Percentiles rank a stretch among this genome's conserved stretches.
These are phyloP conservation scores for Gandaritis pyraliata DNA, from an alignment of 2,888 invertebrate species.

Conservation along the genomic window DNA sequence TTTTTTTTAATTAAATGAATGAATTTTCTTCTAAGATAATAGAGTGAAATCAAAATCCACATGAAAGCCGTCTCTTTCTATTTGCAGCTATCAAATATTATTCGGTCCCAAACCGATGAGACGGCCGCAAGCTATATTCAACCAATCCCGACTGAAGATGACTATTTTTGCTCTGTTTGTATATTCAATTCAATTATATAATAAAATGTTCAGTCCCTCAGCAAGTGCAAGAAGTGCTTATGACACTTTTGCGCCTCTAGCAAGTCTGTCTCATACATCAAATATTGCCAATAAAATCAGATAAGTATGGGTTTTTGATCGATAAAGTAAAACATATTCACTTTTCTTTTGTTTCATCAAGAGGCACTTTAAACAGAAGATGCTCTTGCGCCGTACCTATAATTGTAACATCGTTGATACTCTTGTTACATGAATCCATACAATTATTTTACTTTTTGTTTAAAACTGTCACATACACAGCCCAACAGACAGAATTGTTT, in stretches of 20 bases:
- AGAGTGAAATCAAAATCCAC: constrained; percentile 2
- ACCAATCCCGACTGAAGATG: constrained; percentile 1
- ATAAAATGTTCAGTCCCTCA: not conserved
- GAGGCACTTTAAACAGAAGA: not conserved
- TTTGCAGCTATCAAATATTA: constrained; percentile 29
- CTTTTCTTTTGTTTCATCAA: not conserved
- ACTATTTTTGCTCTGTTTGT: constrained; percentile 13
- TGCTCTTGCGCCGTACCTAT: not conserved
- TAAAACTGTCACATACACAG: constrained; percentile 4
- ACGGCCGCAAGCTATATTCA: constrained; percentile 14
- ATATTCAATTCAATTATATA: constrained; percentile 11
- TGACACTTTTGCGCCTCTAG: not conserved
- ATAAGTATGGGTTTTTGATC: no score
- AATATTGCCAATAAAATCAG: not conserved
- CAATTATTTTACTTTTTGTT: constrained; percentile 1
- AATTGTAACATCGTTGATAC: no score
- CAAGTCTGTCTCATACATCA: not conserved
- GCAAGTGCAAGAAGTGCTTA: not conserved
- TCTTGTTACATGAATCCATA: constrained; percentile 1
- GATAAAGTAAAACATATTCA: no score
- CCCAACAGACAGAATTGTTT: not conserved
- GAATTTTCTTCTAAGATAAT: not conserved
- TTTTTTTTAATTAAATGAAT: no score
- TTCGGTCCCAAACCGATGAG: constrained; percentile 20
- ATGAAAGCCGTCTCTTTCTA: constrained; percentile 9